These are phyloP conservation scores for Okamejei kenojei DNA, from an alignment of 2,797 vertebrate species.

Conservation along the genomic window DNA sequence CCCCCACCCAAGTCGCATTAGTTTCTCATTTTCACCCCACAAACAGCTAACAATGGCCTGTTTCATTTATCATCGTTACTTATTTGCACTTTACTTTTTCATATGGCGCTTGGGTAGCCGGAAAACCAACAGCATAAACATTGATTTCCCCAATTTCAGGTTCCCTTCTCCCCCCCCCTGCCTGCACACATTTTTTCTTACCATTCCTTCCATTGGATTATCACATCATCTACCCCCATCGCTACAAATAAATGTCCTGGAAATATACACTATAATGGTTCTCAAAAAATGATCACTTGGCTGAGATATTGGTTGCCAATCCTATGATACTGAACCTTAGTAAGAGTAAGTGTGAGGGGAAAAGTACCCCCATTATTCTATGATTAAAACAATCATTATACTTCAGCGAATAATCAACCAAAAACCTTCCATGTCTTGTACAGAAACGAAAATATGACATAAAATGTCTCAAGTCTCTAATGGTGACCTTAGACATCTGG, in stretches of 20 bases:
- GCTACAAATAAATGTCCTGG: not conserved
- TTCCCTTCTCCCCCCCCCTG: too few relatives aligned
- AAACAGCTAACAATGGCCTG: too few relatives aligned
- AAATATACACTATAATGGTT: too few relatives aligned
- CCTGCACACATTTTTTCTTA: too few relatives aligned
- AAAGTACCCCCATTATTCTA: not conserved
- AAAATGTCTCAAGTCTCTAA: not conserved
- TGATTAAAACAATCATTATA: not conserved
- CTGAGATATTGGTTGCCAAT: not conserved
- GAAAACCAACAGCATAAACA: too few relatives aligned
- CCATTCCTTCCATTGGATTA: too few relatives aligned
- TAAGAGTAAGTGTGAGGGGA: not conserved
- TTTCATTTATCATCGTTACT: too few relatives aligned
- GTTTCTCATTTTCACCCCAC: too few relatives aligned
- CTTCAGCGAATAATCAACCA: not conserved
- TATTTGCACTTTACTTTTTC: too few relatives aligned
- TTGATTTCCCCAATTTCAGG: too few relatives aligned
- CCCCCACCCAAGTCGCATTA: too few relatives aligned
- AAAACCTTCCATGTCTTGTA: not conserved
- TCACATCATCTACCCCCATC: not conserved
- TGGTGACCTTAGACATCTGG: not conserved
- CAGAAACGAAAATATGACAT: not conserved
- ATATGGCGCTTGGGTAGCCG: too few relatives aligned
- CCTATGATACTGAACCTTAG: not conserved
- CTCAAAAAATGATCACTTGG: not conserved